Evolutionary conservation across 1,140 invertebrate genomes (phyloP).

Genomic region (Papilio xuthus): DNA sequence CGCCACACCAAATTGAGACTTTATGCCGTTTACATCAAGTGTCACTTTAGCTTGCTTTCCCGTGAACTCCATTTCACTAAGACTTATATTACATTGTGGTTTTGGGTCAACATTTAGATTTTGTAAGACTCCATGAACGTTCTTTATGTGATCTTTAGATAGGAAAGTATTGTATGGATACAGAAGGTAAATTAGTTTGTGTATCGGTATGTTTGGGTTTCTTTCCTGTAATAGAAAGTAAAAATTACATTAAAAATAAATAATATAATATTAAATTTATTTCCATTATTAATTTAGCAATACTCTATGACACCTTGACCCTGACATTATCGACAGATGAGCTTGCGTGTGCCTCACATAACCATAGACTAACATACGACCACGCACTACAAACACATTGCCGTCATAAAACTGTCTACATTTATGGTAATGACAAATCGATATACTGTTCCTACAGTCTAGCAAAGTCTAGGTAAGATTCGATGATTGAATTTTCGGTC

Average conservation of each 20-base stretch:
- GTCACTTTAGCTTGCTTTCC: slow-evolving; percentile 62
- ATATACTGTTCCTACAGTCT: not conserved
- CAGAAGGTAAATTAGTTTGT: slow-evolving; percentile 87
- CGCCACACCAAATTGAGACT: slow-evolving; percentile 72
- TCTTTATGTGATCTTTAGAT: slow-evolving; percentile 86
- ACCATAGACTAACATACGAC: not conserved
- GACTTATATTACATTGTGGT: slow-evolving; percentile 56
- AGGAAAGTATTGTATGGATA: slow-evolving; percentile 93
- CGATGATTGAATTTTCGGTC: too few species aligned
- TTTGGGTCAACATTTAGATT: slow-evolving; percentile 82
- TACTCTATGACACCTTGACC: slow-evolving; percentile 12
- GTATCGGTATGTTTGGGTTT: slow-evolving; percentile 84
- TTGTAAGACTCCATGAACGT: slow-evolving; percentile 85
- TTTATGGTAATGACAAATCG: not conserved
- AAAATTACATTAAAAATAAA: not conserved
- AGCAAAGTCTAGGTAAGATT: not conserved
- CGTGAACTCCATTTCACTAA: slow-evolving; percentile 58
- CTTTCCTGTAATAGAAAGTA: slow-evolving; percentile 83
- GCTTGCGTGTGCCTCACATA: slow-evolving; percentile 30
- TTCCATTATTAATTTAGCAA: not conserved
- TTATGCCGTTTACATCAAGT: slow-evolving; percentile 64
- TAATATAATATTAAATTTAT: too few species aligned
- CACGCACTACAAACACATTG: slow-evolving; percentile 10
- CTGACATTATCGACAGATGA: slow-evolving; percentile 15
- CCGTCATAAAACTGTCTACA: slow-evolving; percentile 1